phyloP scores from a whole-genome alignment of 2,797 vertebrate species.

The Protosalanx chinensis region DNA sequence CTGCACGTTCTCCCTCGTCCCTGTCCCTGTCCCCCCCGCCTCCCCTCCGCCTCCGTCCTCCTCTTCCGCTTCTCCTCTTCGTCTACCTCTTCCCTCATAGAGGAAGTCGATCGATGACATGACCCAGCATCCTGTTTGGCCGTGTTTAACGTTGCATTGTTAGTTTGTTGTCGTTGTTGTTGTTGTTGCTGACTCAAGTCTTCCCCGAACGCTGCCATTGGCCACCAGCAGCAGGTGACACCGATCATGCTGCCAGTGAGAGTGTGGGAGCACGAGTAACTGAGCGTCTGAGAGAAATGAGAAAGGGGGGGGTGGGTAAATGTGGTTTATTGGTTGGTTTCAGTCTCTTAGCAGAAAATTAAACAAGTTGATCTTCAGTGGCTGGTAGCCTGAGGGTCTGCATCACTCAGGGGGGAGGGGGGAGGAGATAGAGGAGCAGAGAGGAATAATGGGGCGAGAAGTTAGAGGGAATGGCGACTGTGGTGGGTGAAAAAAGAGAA shows the following conservation, averaged over 20 bases:
- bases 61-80: conserved; percentile 4
- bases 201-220: background rate
- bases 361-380: conserved; percentile 45
- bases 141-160: conserved; percentile 33
- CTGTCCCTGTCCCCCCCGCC: background rate
- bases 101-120: background rate
- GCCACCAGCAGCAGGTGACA: background rate
- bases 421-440: background rate
- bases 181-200: background rate
- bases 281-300: background rate
- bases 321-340: conserved; percentile 25
- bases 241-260: background rate
- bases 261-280: background rate
- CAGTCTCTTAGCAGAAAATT: conserved; percentile 41
- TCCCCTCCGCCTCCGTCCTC: background rate
- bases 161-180: conserved; percentile 19
- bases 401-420: conserved; percentile 20
- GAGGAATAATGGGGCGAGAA: background rate
- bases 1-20: background rate
- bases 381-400: conserved; percentile 10
- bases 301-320: background rate
- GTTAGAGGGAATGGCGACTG: background rate
- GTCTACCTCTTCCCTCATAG: conserved; percentile 6
- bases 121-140: conserved; percentile 12
- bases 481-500: background rate